A percentile compares a stretch with the other conserved stretches of the same genome.
Evolutionary conservation across 1,140 invertebrate genomes (phyloP).

Genomic region (Delia radicum): DNA sequence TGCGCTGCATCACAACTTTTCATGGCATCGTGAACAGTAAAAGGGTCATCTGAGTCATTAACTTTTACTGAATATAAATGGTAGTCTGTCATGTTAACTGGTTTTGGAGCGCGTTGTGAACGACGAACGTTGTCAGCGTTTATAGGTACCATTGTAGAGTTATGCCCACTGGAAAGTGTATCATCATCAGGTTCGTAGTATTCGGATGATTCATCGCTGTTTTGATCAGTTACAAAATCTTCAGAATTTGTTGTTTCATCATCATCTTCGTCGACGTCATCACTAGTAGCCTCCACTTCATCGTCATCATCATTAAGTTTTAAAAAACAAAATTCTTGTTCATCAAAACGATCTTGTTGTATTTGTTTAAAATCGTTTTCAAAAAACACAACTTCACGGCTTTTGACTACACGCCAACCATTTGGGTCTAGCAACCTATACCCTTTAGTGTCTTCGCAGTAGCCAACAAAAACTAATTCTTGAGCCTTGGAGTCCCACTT

Average conservation of each 20-base stretch:
- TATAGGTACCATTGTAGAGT: no score
- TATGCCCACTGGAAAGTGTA: background rate
- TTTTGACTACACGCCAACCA: no score
- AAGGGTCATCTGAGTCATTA: background rate
- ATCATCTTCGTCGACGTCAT: no score
- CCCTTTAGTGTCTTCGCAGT: slow-evolving; percentile 48
- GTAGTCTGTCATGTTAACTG: background rate
- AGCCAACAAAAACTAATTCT: slow-evolving; percentile 54
- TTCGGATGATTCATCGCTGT: background rate
- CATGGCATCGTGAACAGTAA: slow-evolving; percentile 25
- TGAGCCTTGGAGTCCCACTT: slow-evolving; percentile 48
- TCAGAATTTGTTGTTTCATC: no score
- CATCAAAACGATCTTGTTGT: background rate
- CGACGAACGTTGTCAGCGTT: no score
- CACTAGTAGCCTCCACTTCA: slow-evolving; percentile 7
- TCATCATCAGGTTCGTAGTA: background rate
- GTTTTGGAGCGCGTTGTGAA: background rate
- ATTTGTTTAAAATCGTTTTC: slow-evolving; percentile 30
- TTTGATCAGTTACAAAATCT: background rate
- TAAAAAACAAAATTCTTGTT: background rate
- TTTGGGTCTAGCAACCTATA: slow-evolving; percentile 51
- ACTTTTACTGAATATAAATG: background rate
- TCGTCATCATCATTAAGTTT: background rate
- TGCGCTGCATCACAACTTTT: slow-evolving; percentile 7
- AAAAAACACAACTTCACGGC: no score